Percentiles rank a stretch among this genome's conserved stretches.
Conservation (phyloP, 1,140 invertebrate species). For the Lutraria rhynchaena region DNA sequence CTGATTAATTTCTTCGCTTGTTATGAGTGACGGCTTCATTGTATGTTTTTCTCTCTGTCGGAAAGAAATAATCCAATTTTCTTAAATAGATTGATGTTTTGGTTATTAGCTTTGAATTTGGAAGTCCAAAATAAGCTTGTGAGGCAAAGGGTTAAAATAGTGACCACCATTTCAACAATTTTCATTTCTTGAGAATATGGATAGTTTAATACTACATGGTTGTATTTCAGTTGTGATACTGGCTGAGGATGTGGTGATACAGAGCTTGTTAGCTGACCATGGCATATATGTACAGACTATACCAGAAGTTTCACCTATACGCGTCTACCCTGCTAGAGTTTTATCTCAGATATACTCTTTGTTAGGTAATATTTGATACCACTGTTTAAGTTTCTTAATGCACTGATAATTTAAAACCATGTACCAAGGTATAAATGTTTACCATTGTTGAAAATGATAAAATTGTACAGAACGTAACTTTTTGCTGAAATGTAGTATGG, state of each 20-base stretch:
- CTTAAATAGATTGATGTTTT: too few relatives aligned
- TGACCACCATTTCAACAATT: background rate
- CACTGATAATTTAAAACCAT: too few relatives aligned
- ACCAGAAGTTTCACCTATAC: constrained; percentile 95
- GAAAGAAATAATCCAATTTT: too few relatives aligned
- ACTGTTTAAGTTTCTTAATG: too few relatives aligned
- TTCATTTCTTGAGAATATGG: background rate
- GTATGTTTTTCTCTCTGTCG: background rate
- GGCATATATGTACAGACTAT: constrained; percentile 97
- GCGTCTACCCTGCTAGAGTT: constrained; percentile 97
- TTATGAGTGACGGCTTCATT: background rate
- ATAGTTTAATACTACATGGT: background rate
- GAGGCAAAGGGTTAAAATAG: background rate
- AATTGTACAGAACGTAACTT: too few relatives aligned
- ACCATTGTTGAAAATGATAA: too few relatives aligned
- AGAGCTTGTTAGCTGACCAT: constrained; percentile 93
- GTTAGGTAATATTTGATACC: too few relatives aligned
- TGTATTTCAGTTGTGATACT: constrained; percentile 92
- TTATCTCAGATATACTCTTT: constrained; percentile 97
- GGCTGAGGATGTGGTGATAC: constrained; percentile 95
- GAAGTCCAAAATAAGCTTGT: too few relatives aligned
- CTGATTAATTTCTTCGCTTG: too few relatives aligned
- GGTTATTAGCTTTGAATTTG: too few relatives aligned
- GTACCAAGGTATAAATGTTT: too few relatives aligned
- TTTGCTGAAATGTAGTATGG: too few relatives aligned